Conservation (phyloP, 2,113 vertebrate genomes). For the Gopherus evgoodei region DNA sequence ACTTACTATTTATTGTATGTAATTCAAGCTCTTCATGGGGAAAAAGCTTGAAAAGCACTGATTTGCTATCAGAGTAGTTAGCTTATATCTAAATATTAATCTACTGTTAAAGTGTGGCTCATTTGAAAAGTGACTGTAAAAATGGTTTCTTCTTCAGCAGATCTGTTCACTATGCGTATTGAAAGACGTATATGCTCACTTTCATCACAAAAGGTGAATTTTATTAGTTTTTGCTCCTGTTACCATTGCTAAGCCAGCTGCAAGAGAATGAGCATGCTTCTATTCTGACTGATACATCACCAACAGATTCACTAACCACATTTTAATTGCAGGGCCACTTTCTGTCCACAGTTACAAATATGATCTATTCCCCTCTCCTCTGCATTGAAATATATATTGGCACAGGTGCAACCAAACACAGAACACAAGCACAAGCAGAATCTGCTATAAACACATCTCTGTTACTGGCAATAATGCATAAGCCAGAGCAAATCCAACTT, state of each 20-base stretch:
- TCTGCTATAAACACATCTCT: neutral
- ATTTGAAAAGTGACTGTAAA: neutral
- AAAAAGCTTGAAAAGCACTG: accelerated
- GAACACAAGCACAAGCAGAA: neutral
- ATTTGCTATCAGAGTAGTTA: neutral
- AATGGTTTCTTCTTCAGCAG: neutral
- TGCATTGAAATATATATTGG: neutral
- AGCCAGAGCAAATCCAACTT: neutral
- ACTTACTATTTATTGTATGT: neutral
- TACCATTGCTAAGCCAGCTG: accelerated
- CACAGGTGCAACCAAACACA: neutral
- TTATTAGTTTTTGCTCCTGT: neutral
- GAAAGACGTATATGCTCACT: neutral
- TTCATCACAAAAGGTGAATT: neutral
- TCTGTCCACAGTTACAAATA: neutral
- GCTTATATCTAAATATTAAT: neutral
- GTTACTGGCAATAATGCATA: neutral
- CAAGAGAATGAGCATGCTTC: neutral
- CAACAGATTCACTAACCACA: neutral
- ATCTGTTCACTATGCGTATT: neutral
- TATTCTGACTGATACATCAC: conserved; percentile 21
- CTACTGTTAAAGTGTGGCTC: neutral
- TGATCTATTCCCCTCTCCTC: neutral
- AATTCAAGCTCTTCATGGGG: neutral
- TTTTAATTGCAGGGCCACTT: conserved; percentile 29